Base-by-base conservation (phyloP, 2,797 vertebrate species). In the Danio albolineatus region DNA sequence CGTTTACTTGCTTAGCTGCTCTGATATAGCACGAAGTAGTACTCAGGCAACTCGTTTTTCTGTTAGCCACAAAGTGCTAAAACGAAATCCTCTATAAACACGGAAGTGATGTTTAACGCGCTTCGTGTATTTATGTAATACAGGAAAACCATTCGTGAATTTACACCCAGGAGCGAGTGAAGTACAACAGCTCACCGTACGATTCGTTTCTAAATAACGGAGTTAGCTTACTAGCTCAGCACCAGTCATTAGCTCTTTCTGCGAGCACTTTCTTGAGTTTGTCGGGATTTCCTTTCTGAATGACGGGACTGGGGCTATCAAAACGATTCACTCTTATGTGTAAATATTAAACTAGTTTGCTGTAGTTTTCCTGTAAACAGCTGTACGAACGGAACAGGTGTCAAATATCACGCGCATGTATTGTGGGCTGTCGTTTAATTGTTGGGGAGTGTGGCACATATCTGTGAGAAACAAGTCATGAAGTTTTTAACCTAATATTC, bases 21-120 rank as follows among this genome's bases (percentile, higher is more conserved):
- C 38, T 46, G 16, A 17, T 6, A 46, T 13, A 53, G 0, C 10
- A 17, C 14, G 5, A 10, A 4, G 7, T 44, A 7, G 1, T 76
- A 49, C 8, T 59, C 43, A 16, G 56, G 10, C 39, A 12, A 9
- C 36, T 19, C 0, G 36, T 19, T 44, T 38, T 16, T 7, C 21
- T 2, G 12, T 79, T 79, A 79, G 78, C 78, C 4, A 16, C 44
- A 48, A 6, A 46, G 10, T 56, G 78, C 69, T 79, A 79, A 79
- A 67, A 19, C 59, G 14, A 51, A 10, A 62, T 53, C 46, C 21
- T 38, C 19, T 10, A 14, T 48, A n/a, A 64, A 73, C 69, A 46
- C 78, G 78, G 78, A 79, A 79, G 77, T 54, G 6, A 7, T 2
- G 10, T 38, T 39, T 51, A 41, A 56, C 17, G 66, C 17, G 8